Evolutionary conservation across 2,113 vertebrate genomes (phyloP), one percentile per base, ranked within the genome.

Genomic region (Indicator maculatus): DNA sequence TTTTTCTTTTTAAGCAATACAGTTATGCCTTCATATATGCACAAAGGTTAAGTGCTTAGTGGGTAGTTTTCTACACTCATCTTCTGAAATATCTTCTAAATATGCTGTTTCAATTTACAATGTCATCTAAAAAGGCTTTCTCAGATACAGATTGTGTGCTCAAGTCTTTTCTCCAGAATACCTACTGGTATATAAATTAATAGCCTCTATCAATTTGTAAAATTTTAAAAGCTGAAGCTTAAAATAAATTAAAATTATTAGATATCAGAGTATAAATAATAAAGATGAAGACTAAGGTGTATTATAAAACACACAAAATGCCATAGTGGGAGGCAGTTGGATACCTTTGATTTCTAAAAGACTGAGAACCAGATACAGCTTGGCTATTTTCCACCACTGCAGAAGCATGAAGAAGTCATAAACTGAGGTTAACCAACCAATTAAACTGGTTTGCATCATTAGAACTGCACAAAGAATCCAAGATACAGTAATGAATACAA

Each of bases 341-440:
- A 83, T 82, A 92, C 24, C 26, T 85, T 91, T 64, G 71, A 89
- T 91, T 89, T 83, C 66, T 45, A 92, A 87, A 52, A 77, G 28
- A 58, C 5, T 14, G 56, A 95, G 58, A 91, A 83, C 64, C 45
- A 93, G 89, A 86, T 91, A 91, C 38, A 63, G 15, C 20, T 69
- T 88, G 87, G 78, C 78, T 94, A 26, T 89, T 93, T 93, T 88
- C 89, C 71, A 85, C 75, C 23, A 12, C 65, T 83, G 52, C 87
- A 91, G 82, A 79, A 93, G 67, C 52, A 89, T 60, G 95, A 89
- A 93, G 76, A 92, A 74, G 69, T 52, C 38, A 91, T 94, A 95
- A 96, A 91, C 55, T 87, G 82, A 95, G 78, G 77, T 91, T 93
- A 95, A 87, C 55, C 74, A 85, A 82, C 1, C 2, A 71, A 80